Conservation (phyloP, 2,888 invertebrate species). For the Thymelicus sylvestris region DNA sequence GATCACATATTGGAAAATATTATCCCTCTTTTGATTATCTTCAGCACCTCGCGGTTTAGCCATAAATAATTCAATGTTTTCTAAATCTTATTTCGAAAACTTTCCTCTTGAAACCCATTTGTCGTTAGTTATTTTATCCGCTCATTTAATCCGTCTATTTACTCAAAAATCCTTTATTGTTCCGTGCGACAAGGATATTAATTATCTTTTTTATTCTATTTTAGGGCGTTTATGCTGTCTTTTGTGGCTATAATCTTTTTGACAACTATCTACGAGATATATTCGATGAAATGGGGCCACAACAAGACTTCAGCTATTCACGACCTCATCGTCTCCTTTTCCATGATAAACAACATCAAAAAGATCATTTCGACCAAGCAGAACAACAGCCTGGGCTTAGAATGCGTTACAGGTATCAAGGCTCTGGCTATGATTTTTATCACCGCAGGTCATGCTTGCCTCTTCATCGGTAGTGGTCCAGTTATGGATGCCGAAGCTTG, state of each 20-base stretch:
- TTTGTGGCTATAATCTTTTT: constrained; percentile 72
- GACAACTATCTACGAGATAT: constrained; percentile 79
- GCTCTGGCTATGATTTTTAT: constrained; percentile 88
- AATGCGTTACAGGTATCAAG: constrained; percentile 87
- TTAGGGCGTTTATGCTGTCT: constrained; percentile 76
- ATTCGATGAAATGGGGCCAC: constrained; percentile 58
- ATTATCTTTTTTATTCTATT: constrained; percentile 44
- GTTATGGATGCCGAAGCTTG: constrained; percentile 87
- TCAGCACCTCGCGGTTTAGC: constrained; percentile 14
- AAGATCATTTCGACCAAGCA: constrained; percentile 85
- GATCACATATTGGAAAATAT: constrained; percentile 51
- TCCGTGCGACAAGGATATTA: background rate
- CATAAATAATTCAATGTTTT: constrained; percentile 30
- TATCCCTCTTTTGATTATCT: constrained; percentile 45
- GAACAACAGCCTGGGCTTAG: constrained; percentile 85
- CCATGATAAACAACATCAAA: constrained; percentile 83
- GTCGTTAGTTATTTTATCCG: no score
- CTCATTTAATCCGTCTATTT: no score
- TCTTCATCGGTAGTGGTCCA: constrained; percentile 88
- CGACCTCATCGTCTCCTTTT: constrained; percentile 80
- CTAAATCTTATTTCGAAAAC: background rate
- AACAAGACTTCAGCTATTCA: constrained; percentile 59
- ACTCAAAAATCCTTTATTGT: no score
- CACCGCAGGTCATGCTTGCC: constrained; percentile 86
- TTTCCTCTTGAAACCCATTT: no score